phyloP scores from a whole-genome alignment of 2,888 invertebrate genomes.

The Megaustenia siamemsis region DNA sequence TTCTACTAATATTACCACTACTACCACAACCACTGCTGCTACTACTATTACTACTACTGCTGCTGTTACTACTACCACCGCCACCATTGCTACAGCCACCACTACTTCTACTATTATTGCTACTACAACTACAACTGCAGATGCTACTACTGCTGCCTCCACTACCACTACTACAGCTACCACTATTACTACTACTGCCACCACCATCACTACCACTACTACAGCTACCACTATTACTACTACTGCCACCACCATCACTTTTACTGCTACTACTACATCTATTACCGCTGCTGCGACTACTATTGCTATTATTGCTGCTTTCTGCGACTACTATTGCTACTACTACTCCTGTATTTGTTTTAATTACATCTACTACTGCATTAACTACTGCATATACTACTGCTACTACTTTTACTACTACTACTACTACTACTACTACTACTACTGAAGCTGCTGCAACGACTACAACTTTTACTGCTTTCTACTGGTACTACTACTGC shows the following conservation, averaged over 20 bases:
- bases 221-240: slow-evolving; percentile 26
- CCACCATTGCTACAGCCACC: slow-evolving; percentile 3
- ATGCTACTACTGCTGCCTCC: slow-evolving; percentile 13
- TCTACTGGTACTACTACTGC: too few species aligned
- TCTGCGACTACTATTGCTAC: neutral
- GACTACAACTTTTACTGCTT: slow-evolving; percentile 30
- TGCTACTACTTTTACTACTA: slow-evolving; percentile 17
- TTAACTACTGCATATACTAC: neutral
- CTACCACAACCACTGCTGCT: neutral
- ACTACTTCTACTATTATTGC: neutral
- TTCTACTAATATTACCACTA: slow-evolving; percentile 7
- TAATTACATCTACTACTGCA: neutral
- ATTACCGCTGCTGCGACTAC: neutral
- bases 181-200: slow-evolving; percentile 13
- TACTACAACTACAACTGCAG: slow-evolving; percentile 23
- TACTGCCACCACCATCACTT: slow-evolving; percentile 15
- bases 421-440: slow-evolving; percentile 37
- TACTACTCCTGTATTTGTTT: neutral
- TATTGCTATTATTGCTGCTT: neutral
- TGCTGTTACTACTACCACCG: neutral
- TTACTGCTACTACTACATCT: slow-evolving; percentile 17
- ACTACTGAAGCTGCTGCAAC: slow-evolving; percentile 28
- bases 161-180: neutral
- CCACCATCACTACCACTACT: slow-evolving; percentile 26
- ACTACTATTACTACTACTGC: neutral